Percentiles rank a stretch among this genome's conserved stretches.
Conservation (phyloP, 1,140 invertebrate genomes). For the Helicoverpa zea region DNA sequence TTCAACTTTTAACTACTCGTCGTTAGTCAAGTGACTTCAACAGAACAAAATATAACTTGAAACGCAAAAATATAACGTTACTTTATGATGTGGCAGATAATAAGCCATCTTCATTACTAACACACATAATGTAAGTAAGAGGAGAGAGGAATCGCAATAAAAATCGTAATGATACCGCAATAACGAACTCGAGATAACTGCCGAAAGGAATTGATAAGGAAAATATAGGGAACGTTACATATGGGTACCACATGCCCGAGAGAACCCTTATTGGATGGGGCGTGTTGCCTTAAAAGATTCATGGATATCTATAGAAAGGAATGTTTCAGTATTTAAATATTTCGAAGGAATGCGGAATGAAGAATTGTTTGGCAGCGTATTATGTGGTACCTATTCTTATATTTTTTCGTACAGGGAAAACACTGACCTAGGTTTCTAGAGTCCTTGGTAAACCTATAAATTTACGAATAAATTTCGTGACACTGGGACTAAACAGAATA, state of each 20-base stretch:
- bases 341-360: constrained; percentile 8
- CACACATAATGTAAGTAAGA: constrained; percentile 41
- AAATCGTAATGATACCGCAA: constrained; percentile 51
- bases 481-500: too few species aligned
- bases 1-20: too few species aligned
- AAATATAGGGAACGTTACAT: constrained; percentile 46
- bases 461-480: not conserved
- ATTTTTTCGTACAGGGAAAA: too few species aligned
- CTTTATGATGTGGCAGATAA: not conserved
- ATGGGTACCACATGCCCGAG: constrained; percentile 40
- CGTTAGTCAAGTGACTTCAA: not conserved
- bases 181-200: constrained; percentile 52
- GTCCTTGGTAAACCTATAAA: too few species aligned
- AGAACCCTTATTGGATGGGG: constrained; percentile 43
- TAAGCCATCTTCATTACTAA: constrained; percentile 45
- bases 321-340: constrained; percentile 50
- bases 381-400: too few species aligned
- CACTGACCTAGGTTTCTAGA: too few species aligned
- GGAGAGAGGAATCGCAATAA: constrained; percentile 48
- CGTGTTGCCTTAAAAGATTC: constrained; percentile 49
- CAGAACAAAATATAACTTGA: not conserved
- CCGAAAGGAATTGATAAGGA: constrained; percentile 52
- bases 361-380: constrained; percentile 8
- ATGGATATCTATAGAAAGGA: constrained; percentile 44
- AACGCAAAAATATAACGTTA: not conserved